Evolutionary conservation across 2,888 invertebrate genomes (phyloP), one percentile per base, ranked within the genome.

Genomic region (Metalampra italica): DNA sequence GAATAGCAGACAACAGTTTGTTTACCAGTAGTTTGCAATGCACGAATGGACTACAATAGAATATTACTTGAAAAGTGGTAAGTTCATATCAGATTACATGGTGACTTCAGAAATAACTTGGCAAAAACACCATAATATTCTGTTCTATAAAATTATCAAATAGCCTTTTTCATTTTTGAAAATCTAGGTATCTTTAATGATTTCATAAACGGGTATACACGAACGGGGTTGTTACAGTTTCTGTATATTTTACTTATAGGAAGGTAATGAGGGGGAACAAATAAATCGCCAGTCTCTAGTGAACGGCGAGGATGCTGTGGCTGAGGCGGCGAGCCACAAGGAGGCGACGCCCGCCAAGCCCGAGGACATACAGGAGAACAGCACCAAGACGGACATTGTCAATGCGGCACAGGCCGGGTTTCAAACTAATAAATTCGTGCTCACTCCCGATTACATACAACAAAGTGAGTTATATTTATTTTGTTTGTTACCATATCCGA

Each of bases 381-480:
- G 70, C 57, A 83, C 78, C 55, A 84, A 86, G 70, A 82, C 82
- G 12, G 82, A 83, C 65, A 79, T 85, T 51, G 63, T 85, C 49
- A 83, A 83, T 62, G 71, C 81, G 9, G 66, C 59, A 29, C 73
- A 66, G 47, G 81, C 78, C 43, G 73, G 64, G 40, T 57, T 70
- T 12, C 82, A 75, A 56, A 68, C 60, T 68, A 89, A 83, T 64
- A 84, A 95, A 84, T 97, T 97, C 85, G 94, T 96, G 61, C 92
- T 97, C 54, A 97, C 97, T 11, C 95, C 96, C 47, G 96, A 97
- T 82, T 97, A 97, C 73, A 96, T 97, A 63, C 97, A 97, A 78
- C 97, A 97, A 92, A 97, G 97, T 96, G 91, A 93, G 94, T 92
- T 81, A 38, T n/a, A 12, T n/a, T 14, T 9, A 5, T 22, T 22